These are phyloP conservation scores for Idaea aversata DNA, from an alignment of 2,888 invertebrate species.

Conservation along the genomic window DNA sequence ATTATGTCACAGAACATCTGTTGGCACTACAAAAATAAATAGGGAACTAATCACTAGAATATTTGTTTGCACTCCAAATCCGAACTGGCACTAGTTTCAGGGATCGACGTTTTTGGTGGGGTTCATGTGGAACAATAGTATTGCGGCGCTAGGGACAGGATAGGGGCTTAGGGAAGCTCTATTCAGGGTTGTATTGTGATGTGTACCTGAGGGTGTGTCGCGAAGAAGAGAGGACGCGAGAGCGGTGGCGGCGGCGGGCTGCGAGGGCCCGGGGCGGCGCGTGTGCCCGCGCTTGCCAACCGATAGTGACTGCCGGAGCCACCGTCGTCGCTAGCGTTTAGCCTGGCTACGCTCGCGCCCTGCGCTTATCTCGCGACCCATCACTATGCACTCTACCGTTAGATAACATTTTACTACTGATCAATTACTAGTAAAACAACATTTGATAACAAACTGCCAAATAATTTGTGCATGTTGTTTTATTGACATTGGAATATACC, in stretches of 20 bases:
- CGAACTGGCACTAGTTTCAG: slow-evolving; percentile 38
- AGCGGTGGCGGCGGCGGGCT: slow-evolving; percentile 46
- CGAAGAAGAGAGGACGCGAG: slow-evolving; percentile 50
- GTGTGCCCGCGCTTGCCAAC: slow-evolving; percentile 73
- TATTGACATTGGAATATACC: neutral
- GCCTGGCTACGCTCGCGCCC: slow-evolving; percentile 45
- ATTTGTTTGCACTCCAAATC: slow-evolving; percentile 61
- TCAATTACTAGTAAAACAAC: slow-evolving; percentile 4
- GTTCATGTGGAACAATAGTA: slow-evolving; percentile 45
- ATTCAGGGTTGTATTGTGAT: slow-evolving; percentile 30
- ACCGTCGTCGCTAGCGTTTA: slow-evolving; percentile 37
- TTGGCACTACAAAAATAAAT: slow-evolving; percentile 57
- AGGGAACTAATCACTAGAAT: slow-evolving; percentile 48
- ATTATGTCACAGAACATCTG: slow-evolving; percentile 49
- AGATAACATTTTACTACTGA: slow-evolving; percentile 58
- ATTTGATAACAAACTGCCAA: neutral
- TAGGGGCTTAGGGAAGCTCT: slow-evolving; percentile 27
- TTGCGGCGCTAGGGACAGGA: slow-evolving; percentile 22
- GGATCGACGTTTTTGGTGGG: slow-evolving; percentile 33
- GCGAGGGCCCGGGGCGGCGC: slow-evolving; percentile 64
- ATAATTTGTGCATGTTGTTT: neutral
- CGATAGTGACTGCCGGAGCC: slow-evolving; percentile 65
- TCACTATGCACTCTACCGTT: slow-evolving; percentile 54
- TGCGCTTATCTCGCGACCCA: slow-evolving; percentile 68
- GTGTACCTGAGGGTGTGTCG: slow-evolving; percentile 67